Evolutionary conservation across 1,140 invertebrate genomes (phyloP), one percentile per base, ranked within the genome.

Genomic region (Lordiphosa collinella): DNA sequence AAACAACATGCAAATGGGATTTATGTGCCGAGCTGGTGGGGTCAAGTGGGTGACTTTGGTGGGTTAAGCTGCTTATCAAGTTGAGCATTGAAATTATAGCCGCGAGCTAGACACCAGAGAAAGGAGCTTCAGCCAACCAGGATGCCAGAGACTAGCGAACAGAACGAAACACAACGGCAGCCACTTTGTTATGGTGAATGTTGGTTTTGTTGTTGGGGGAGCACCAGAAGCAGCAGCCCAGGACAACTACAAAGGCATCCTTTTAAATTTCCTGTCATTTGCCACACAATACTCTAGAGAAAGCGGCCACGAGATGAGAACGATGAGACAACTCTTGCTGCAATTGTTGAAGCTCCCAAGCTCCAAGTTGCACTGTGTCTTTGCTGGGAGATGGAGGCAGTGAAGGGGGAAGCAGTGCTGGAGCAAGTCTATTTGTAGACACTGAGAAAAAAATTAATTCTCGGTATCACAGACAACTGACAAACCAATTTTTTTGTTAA

Each of bases 221-320:
- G 48, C 49, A 54, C 36, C 29, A 25, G 49, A 14, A 51, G 36
- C 36, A 34, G 41, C 67, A 74, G 76, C 70, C 57, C 40, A 74
- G 57, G 61, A 82, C 55, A 61, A 76, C 72, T 82, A 84, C 78
- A 84, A 84, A 84, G 78, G 78, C 78, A 84, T 84, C 78, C 78
- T 84, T 84, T 84, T 84, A 84, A 84, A 84, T 84, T 84, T 84
- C 78, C 79, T 84, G 78, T 84, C 78, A 84, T 84, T 84, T 84
- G 79, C 78, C 78, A 84, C 78, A 84, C 78, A 84, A 84, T 84
- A 84, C 78, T 78, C 78, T 72, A 49, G 78, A 84, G 78, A 29
- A 29, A 84, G 64, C 68, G 68, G 69, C 75, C 53, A 73, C 64
- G 40, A 40, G 59, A 65, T 80, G 50, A 53, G 55, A 55, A 37